These are phyloP conservation scores for Luehdorfia chinensis DNA, from an alignment of 1,140 invertebrate species.

Conservation along the genomic window DNA sequence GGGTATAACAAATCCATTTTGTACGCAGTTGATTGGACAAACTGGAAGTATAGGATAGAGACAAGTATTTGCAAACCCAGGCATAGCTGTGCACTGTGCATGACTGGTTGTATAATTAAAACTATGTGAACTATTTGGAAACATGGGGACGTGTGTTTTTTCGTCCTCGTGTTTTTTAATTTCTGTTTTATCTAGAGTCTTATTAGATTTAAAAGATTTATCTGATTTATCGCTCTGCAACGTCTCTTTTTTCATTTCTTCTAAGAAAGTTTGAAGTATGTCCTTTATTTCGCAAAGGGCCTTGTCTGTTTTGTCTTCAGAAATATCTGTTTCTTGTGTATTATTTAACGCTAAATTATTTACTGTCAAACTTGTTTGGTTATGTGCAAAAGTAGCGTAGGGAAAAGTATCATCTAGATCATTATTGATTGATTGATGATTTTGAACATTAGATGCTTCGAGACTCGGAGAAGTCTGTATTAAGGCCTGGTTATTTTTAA, in stretches of 20 bases:
- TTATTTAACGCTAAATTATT: conserved; percentile 41
- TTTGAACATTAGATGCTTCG: background rate
- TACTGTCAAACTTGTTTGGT: conserved; percentile 24
- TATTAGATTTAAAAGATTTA: conserved; percentile 13
- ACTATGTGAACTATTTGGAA: conserved; percentile 30
- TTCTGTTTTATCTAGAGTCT: conserved; percentile 24
- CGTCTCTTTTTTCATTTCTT: conserved; percentile 61
- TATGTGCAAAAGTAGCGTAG: conserved; percentile 23
- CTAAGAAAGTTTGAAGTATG: conserved; percentile 57
- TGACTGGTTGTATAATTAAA: conserved; percentile 29
- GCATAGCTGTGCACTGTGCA: conserved; percentile 29
- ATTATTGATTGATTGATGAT: conserved; percentile 2
- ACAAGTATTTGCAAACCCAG: conserved; percentile 44
- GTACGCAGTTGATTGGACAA: conserved; percentile 55
- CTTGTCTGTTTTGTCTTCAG: conserved; percentile 52
- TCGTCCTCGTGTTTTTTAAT: conserved; percentile 23
- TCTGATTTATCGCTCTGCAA: conserved; percentile 38
- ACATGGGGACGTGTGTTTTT: conserved; percentile 23
- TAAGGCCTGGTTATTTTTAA: background rate
- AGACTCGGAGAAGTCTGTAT: background rate
- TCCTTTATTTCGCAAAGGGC: conserved; percentile 62
- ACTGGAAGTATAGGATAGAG: conserved; percentile 58
- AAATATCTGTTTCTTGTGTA: conserved; percentile 38
- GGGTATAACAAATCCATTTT: conserved; percentile 43
- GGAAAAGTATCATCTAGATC: conserved; percentile 22